Conservation (phyloP, 2,888 invertebrate species). For the Sisyra nigra region DNA sequence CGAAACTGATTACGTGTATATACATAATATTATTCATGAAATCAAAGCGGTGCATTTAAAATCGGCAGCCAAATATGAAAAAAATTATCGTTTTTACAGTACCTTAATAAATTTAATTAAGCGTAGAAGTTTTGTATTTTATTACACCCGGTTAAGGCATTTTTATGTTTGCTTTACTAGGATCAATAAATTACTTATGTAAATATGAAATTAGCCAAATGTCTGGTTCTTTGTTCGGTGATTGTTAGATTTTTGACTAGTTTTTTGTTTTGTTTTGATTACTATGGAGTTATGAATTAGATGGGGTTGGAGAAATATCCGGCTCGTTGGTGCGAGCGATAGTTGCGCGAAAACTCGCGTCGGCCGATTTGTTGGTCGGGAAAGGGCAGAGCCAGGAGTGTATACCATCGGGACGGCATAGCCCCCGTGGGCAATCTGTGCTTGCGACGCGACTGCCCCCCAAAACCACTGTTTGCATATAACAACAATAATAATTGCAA, state of each 20-base stretch:
- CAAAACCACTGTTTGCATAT: slow-evolving; percentile 29
- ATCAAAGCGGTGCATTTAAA: neutral
- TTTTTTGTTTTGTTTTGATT: no score
- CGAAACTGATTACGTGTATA: no score
- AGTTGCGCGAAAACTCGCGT: slow-evolving; percentile 63
- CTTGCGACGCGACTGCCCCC: slow-evolving; percentile 29
- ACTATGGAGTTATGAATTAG: no score
- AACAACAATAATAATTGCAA: no score
- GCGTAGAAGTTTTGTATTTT: neutral
- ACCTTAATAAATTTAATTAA: slow-evolving; percentile 4
- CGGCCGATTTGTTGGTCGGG: slow-evolving; percentile 85
- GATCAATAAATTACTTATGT: no score
- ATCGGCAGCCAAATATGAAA: neutral
- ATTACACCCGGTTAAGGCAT: neutral
- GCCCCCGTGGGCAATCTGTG: slow-evolving; percentile 30
- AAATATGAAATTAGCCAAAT: no score
- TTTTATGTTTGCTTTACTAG: neutral
- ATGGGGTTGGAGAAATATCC: slow-evolving; percentile 81
- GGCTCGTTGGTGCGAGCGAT: slow-evolving; percentile 53
- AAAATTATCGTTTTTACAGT: slow-evolving; percentile 1
- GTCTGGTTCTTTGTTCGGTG: no score
- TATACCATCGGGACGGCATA: slow-evolving; percentile 76
- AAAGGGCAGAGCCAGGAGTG: slow-evolving; percentile 79
- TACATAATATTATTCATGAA: neutral
- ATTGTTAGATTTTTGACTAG: neutral